Evolutionary conservation across 1,140 invertebrate species (phyloP).

Genomic region (Nomia melanderi): DNA sequence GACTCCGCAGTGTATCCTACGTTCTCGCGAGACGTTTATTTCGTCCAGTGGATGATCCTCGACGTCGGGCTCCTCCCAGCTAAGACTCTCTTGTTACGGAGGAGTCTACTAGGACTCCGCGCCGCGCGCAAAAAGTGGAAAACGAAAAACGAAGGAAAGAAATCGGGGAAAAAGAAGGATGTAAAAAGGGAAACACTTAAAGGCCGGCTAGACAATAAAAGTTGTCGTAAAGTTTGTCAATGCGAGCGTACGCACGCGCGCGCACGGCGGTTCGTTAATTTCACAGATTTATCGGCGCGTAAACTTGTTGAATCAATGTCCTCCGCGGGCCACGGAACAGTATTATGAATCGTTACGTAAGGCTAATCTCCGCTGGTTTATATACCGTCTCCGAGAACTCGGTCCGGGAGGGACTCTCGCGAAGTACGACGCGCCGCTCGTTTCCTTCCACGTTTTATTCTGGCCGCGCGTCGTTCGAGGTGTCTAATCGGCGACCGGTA

Average conservation of each 20-base stretch:
- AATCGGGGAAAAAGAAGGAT: neutral
- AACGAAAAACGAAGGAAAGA: no score
- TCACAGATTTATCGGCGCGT: slow-evolving; percentile 60
- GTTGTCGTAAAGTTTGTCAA: slow-evolving; percentile 61
- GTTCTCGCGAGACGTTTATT: no score
- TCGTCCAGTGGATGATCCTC: slow-evolving; percentile 15
- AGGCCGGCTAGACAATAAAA: slow-evolving; percentile 60
- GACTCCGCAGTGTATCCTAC: slow-evolving; percentile 10
- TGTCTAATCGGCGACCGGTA: neutral
- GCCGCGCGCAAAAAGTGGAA: no score
- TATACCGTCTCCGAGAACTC: neutral
- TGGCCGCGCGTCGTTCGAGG: neutral
- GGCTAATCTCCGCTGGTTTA: slow-evolving; percentile 4
- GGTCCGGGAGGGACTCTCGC: neutral
- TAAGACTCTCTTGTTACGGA: slow-evolving; percentile 41
- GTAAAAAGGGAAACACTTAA: slow-evolving; percentile 17
- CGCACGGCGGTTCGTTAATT: slow-evolving; percentile 55
- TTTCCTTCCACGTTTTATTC: no score
- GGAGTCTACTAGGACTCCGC: slow-evolving; percentile 12
- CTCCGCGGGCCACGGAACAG: neutral
- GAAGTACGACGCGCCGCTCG: neutral
- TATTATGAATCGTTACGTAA: slow-evolving; percentile 39
- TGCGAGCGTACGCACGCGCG: neutral
- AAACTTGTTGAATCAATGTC: slow-evolving; percentile 62
- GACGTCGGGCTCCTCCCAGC: slow-evolving; percentile 36